Evolutionary conservation across 2,888 invertebrate species (phyloP).

Genomic region (Pasiphila rectangulata): DNA sequence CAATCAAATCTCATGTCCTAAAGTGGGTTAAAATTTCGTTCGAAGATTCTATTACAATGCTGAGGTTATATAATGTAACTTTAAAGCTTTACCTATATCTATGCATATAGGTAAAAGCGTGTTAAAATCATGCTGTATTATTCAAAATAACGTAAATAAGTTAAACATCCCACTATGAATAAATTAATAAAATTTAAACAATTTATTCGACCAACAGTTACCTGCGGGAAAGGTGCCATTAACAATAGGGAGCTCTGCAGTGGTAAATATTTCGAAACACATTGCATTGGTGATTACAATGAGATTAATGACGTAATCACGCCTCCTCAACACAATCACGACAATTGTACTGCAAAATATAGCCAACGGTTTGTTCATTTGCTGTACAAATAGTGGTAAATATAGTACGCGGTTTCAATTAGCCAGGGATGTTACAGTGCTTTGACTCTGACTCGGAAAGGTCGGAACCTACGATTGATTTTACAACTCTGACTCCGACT

Average conservation of each 20-base stretch:
- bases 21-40: no score
- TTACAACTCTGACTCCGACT: no score
- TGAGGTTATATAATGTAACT: no score
- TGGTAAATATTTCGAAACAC: constrained; percentile 14
- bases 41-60: no score
- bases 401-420: no score
- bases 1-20: no score
- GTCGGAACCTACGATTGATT: no score
- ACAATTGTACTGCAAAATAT: constrained; percentile 18
- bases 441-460: no score
- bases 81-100: no score
- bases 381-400: background rate
- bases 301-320: constrained; percentile 74
- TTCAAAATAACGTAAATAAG: constrained; percentile 1
- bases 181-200: constrained; percentile 15
- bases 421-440: no score
- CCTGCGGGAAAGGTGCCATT: constrained; percentile 12
- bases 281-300: constrained; percentile 52
- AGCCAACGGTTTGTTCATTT: background rate
- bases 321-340: constrained; percentile 56
- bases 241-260: constrained; percentile 9
- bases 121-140: background rate
- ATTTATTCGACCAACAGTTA: constrained; percentile 14
- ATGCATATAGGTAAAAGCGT: background rate
- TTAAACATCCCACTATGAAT: constrained; percentile 2